Percentiles rank a stretch among this genome's conserved stretches.
These are phyloP conservation scores for Nothoprocta perdicaria DNA, from an alignment of 2,113 vertebrate species.

Conservation along the genomic window DNA sequence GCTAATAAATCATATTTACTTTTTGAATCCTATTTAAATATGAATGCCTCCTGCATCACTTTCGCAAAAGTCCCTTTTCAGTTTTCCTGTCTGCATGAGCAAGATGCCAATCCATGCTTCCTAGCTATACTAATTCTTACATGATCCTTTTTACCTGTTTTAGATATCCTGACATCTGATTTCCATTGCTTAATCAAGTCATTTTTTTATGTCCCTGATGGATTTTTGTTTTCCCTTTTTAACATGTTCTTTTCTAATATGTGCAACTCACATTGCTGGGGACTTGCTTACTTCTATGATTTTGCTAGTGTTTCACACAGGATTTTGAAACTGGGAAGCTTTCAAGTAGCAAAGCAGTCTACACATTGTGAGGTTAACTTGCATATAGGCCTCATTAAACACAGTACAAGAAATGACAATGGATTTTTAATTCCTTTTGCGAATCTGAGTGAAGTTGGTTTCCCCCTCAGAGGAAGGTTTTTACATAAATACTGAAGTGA, in stretches of 20 bases:
- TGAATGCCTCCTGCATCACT: background rate
- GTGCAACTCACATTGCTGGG: background rate
- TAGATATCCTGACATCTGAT: background rate
- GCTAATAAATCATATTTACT: background rate
- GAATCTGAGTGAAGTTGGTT: background rate
- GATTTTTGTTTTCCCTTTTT: background rate
- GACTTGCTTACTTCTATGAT: background rate
- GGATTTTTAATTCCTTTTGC: background rate
- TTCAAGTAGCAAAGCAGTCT: background rate
- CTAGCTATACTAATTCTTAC: accelerated
- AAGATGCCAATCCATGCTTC: background rate
- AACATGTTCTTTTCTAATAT: background rate
- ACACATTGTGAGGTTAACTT: accelerated
- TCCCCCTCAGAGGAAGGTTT: background rate
- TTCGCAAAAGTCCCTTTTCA: background rate
- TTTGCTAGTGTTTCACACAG: background rate
- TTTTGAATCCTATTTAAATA: accelerated
- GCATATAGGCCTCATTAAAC: background rate
- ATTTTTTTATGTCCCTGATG: background rate
- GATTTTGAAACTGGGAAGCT: background rate
- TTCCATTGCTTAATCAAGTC: background rate
- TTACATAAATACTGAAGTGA: background rate
- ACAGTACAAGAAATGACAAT: background rate
- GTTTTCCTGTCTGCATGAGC: background rate
- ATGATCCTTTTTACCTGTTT: background rate